phyloP scores from a whole-genome alignment of 2,113 vertebrate genomes.

The Pteropus alecto region DNA sequence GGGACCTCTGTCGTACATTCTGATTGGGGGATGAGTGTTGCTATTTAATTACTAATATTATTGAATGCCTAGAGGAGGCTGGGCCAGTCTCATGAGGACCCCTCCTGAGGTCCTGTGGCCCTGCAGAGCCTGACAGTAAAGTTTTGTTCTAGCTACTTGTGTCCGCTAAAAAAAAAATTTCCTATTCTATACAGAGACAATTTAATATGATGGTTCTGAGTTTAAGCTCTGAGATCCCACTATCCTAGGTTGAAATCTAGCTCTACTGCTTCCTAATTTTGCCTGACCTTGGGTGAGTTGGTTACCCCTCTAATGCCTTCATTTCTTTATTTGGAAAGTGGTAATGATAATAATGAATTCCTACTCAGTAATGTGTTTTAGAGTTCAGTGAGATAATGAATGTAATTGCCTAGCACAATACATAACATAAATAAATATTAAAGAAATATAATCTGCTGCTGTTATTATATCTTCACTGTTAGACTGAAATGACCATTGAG shows the following conservation, averaged over 20 bases:
- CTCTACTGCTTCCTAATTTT: neutral
- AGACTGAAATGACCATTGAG: neutral
- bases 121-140: conserved; percentile 72
- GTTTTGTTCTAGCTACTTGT: conserved; percentile 41
- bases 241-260: neutral
- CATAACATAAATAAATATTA: neutral
- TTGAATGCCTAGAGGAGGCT: conserved; percentile 70
- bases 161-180: neutral
- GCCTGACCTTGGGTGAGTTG: neutral
- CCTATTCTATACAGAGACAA: neutral
- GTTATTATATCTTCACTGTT: fast-evolving
- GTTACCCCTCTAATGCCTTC: neutral
- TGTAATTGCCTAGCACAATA: neutral
- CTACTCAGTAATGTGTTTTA: neutral
- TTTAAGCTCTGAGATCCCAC: neutral
- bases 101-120: conserved; percentile 42
- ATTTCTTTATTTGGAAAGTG: neutral
- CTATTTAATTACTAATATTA: conserved; percentile 80
- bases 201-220: neutral
- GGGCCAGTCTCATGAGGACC: conserved; percentile 2
- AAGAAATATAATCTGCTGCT: neutral
- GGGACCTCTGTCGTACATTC: conserved; percentile 66
- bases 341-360: neutral
- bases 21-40: conserved; percentile 55
- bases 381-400: neutral